These are phyloP conservation scores for Cotesia congregata DNA, from an alignment of 2,888 invertebrate genomes.

Conservation along the genomic window DNA sequence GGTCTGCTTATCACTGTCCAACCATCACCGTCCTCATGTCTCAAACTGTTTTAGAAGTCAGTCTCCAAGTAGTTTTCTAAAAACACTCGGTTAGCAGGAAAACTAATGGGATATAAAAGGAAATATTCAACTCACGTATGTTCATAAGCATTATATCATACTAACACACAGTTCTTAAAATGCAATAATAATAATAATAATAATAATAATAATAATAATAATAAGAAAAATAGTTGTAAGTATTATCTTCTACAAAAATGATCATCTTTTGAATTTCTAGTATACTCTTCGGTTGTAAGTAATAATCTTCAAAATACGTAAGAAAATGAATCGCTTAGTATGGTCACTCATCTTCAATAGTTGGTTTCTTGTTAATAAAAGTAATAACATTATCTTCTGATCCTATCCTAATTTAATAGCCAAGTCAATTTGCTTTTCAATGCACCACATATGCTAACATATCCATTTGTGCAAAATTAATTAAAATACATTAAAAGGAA, in stretches of 20 bases:
- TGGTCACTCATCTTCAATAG: constrained; percentile 18
- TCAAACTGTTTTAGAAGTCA: constrained; percentile 28
- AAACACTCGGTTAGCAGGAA: constrained; percentile 52
- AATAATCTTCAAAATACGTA: background rate
- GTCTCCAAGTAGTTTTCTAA: constrained; percentile 45
- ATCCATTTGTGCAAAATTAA: constrained; percentile 28
- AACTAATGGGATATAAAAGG: constrained; percentile 34
- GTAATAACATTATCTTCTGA: constrained; percentile 8
- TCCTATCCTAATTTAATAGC: constrained; percentile 18
- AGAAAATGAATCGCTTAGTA: background rate
- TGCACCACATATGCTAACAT: constrained; percentile 27
- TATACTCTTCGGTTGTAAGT: background rate
- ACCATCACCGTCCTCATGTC: constrained; percentile 12
- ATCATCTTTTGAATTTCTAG: background rate
- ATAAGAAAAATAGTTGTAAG: background rate
- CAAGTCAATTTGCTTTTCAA: constrained; percentile 28
- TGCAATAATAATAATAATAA: background rate
- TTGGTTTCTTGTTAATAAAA: constrained; percentile 13
- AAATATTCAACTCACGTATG: constrained; percentile 48
- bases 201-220: background rate
- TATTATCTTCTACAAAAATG: constrained; percentile 1
- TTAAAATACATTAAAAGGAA: constrained; percentile 12
- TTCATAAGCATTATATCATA: constrained; percentile 12
- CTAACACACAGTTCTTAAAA: constrained; percentile 6
- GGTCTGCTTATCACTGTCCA: constrained; percentile 7